A percentile compares a stretch with the other conserved stretches of the same genome.
Evolutionary conservation across 2,888 invertebrate species (phyloP).

Genomic region (Drosophila melanocephala): DNA sequence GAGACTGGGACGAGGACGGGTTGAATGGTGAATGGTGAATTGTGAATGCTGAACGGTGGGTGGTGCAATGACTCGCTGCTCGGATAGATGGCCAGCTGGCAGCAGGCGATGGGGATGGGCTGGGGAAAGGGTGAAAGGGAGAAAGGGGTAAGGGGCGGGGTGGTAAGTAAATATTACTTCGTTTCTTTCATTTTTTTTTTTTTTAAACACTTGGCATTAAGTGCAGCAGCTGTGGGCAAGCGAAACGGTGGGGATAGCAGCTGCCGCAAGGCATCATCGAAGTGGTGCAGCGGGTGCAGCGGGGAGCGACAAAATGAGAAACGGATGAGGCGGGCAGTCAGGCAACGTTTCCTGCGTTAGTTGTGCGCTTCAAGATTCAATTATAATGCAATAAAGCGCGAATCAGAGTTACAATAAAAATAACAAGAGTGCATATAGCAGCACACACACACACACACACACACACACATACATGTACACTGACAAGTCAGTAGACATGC

Average conservation of each 20-base stretch:
- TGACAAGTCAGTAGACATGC: constrained; percentile 43
- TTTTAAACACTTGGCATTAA: constrained; percentile 79
- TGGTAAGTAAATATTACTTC: constrained; percentile 76
- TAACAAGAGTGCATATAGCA: constrained; percentile 63
- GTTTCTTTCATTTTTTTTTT: constrained; percentile 32
- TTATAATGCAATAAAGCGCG: constrained; percentile 84
- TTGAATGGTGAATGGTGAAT: constrained; percentile 28
- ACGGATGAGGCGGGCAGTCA: constrained; percentile 62
- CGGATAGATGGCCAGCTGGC: constrained; percentile 20
- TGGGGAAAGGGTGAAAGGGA: background rate
- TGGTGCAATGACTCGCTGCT: constrained; percentile 18
- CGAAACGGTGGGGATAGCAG: constrained; percentile 40
- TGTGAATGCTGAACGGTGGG: constrained; percentile 17
- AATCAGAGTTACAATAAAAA: constrained; percentile 81
- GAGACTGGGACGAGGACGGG: background rate
- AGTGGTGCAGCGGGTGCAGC: constrained; percentile 1
- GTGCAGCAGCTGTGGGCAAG: constrained; percentile 71
- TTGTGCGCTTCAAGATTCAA: constrained; percentile 83
- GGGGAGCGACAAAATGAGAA: constrained; percentile 15
- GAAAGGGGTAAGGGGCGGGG: background rate
- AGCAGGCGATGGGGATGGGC: background rate
- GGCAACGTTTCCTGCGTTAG: constrained; percentile 80
- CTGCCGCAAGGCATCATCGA: constrained; percentile 48
- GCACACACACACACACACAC: constrained; percentile 8
- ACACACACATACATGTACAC: constrained; percentile 6